phyloP scores from a whole-genome alignment of 2,113 vertebrate genomes.

The Oreochromis tanganicae region DNA sequence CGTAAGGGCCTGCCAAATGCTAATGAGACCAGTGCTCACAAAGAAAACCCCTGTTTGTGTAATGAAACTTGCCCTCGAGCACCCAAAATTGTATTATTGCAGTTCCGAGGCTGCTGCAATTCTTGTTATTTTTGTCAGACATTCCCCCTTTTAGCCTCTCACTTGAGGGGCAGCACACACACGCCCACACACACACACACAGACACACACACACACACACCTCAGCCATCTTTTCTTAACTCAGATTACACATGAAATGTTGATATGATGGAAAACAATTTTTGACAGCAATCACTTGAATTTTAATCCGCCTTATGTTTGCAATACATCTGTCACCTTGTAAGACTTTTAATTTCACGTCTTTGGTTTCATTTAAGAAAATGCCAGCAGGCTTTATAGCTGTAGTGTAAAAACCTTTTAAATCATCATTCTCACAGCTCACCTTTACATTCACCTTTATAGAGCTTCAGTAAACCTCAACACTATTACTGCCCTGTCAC shows the following conservation, averaged over 20 bases:
- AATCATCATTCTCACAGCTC: background rate
- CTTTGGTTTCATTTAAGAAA: background rate
- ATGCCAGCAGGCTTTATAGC: background rate
- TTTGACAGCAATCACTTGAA: background rate
- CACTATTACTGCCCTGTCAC: background rate
- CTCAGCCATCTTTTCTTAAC: background rate
- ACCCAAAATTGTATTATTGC: background rate
- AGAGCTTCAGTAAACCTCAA: background rate
- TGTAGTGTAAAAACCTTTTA: background rate
- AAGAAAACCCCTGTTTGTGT: background rate
- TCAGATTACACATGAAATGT: conserved; percentile 15
- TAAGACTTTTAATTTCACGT: background rate
- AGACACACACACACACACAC: background rate
- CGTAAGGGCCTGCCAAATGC: background rate
- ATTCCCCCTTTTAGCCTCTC: background rate
- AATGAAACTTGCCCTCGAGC: background rate
- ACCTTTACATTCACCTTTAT: background rate
- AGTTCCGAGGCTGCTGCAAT: background rate
- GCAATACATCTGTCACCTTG: background rate
- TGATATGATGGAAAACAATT: background rate
- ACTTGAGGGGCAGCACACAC: background rate
- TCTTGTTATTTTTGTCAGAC: conserved; percentile 33
- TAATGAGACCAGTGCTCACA: background rate
- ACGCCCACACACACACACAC: background rate
- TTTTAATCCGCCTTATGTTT: rapidly evolving